A percentile compares a stretch with the other conserved stretches of the same genome.
Conservation (phyloP, 2,888 invertebrate species). For the Ennomos erosarius region DNA sequence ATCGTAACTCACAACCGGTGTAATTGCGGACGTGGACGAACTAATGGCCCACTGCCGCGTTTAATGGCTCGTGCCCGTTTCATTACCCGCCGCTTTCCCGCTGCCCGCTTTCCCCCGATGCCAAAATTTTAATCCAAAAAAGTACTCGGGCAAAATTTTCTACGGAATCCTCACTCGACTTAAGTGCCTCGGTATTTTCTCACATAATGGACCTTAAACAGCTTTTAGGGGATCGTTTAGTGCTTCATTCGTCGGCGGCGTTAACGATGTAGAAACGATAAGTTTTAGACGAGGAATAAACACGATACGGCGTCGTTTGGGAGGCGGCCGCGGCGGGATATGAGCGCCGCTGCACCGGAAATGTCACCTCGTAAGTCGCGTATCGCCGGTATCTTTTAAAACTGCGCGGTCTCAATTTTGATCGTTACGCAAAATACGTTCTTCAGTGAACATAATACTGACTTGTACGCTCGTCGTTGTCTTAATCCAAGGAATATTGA, state of each 20-base stretch:
- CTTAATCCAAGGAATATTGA: too few species aligned
- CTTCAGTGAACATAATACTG: not conserved
- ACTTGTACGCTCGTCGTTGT: not conserved
- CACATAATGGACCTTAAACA: conserved; percentile 69
- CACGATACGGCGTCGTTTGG: conserved; percentile 59
- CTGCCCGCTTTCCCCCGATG: conserved; percentile 55
- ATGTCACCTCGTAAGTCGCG: conserved; percentile 22
- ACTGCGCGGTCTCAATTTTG: conserved; percentile 16
- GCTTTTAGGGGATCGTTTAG: conserved; percentile 66
- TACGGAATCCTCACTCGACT: conserved; percentile 47
- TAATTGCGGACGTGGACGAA: conserved; percentile 71
- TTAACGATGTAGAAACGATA: conserved; percentile 75
- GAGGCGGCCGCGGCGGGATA: conserved; percentile 41
- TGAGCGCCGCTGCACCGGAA: conserved; percentile 22
- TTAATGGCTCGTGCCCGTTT: conserved; percentile 73
- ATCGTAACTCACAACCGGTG: conserved; percentile 67
- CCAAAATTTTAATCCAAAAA: conserved; percentile 74
- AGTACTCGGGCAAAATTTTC: conserved; percentile 48
- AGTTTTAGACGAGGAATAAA: conserved; percentile 64
- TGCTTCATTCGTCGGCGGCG: conserved; percentile 62
- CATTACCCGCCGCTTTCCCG: conserved; percentile 64
- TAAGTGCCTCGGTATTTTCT: conserved; percentile 65
- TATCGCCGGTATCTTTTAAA: conserved; percentile 18
- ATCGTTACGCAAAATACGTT: conserved; percentile 6
- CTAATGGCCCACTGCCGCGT: conserved; percentile 63